These are phyloP conservation scores for Lithophane leautieri DNA, from an alignment of 2,888 invertebrate genomes.

Conservation along the genomic window DNA sequence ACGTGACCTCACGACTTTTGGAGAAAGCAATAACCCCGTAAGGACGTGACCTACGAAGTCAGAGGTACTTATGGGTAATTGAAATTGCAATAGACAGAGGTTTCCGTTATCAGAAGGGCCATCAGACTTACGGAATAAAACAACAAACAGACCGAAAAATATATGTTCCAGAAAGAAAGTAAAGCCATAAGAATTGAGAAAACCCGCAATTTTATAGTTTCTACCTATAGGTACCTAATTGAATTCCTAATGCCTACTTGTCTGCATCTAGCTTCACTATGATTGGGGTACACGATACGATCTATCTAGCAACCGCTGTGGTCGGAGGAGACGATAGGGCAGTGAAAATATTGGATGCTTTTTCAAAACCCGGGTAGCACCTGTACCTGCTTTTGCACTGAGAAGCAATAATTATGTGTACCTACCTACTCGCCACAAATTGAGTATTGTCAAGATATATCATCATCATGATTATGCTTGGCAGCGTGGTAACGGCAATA, in stretches of 20 bases:
- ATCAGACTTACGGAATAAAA: slow-evolving; percentile 4
- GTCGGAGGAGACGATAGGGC: neutral
- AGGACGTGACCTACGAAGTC: neutral
- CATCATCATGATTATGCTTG: neutral
- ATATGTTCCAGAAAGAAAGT: neutral
- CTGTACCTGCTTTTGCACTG: no score
- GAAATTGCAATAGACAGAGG: slow-evolving; percentile 14
- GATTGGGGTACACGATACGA: neutral
- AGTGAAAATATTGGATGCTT: neutral
- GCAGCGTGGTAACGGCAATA: neutral
- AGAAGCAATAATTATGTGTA: neutral
- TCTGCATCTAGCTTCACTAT: neutral
- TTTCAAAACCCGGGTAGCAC: no score
- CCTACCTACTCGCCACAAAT: neutral
- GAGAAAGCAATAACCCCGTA: slow-evolving; percentile 3
- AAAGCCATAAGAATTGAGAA: neutral
- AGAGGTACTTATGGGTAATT: neutral
- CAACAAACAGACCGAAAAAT: neutral
- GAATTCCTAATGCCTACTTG: neutral
- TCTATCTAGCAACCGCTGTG: neutral
- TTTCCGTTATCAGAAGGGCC: neutral
- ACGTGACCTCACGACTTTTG: neutral
- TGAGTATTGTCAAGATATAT: neutral
- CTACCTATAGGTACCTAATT: neutral
- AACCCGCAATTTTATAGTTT: neutral